Base-by-base conservation (phyloP, 2,113 vertebrate species). In the Plecotus auritus region DNA sequence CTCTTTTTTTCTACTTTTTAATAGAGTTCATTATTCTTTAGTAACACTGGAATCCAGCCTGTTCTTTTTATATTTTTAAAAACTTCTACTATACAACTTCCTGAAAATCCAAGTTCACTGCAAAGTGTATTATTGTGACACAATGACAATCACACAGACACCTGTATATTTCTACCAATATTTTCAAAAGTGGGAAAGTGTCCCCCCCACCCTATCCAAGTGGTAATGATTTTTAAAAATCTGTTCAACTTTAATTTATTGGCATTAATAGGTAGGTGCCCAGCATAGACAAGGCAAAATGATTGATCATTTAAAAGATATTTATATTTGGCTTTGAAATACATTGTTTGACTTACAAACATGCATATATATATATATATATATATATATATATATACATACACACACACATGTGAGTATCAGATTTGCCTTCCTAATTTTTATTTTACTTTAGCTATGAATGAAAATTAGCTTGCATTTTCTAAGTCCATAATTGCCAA, bases 401-500 rank as follows among this genome's bases (percentile, higher is more conserved):
- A n/a, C n/a, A n/a, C n/a, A n/a, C n/a, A n/a, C n/a, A 40, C 3
- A 5, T 77, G 10, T 87, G 17, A 64, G 9, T 76, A 1, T 49
- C 56, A 66, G 49, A 85, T 78, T 89, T 80, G 81, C n/a, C 30
- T 67, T 73, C 30, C 59, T 80, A 73, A 73, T 76, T 92, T 42
- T 96, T 8, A 54, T 54, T 92, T 95, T 61, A 69, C 76, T 96
- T 94, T 64, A 95, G 12, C 30, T 90, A 74, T 47, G 64, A 93
- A 67, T 90, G 40, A 77, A 89, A 77, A 90, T 91, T 16, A 91
- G 32, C n/a, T 77, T 91, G 23, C 1, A 54, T 91, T 91, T 69
- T 28, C 51, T 72, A 70, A 91, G 18, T 17, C 26, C 18, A 66
- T 54, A 85, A 40, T 54, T 74, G 64, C 72, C 13, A 86, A 91